Percentiles rank a stretch among this genome's conserved stretches.
phyloP scores from a whole-genome alignment of 2,888 invertebrate species.

The Gortyna flavago region DNA sequence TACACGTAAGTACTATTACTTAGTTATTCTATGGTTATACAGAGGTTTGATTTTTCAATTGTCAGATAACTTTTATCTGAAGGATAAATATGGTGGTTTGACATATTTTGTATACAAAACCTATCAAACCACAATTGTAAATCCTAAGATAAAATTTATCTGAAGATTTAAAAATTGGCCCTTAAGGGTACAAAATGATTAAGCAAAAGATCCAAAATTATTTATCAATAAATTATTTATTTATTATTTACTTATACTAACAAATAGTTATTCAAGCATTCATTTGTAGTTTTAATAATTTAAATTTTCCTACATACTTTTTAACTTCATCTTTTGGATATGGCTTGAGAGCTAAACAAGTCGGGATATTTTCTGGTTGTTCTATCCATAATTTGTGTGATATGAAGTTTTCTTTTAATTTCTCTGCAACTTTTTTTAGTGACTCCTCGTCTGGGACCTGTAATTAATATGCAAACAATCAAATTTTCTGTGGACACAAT shows the following conservation, averaged over 20 bases:
- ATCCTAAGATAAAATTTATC: not conserved
- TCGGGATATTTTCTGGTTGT: slow-evolving; percentile 98
- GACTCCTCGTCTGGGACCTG: slow-evolving; percentile 94
- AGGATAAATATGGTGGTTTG: not conserved
- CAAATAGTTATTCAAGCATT: slow-evolving; percentile 20
- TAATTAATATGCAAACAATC: slow-evolving; percentile 49
- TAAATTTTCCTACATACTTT: slow-evolving; percentile 95
- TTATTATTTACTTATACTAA: slow-evolving; percentile 37
- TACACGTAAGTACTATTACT: too few species aligned
- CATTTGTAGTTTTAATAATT: slow-evolving; percentile 91
- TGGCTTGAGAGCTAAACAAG: slow-evolving; percentile 98
- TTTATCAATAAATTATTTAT: slow-evolving; percentile 42
- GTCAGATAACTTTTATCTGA: not conserved
- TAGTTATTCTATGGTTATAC: too few species aligned
- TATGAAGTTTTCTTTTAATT: slow-evolving; percentile 93
- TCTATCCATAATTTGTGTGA: slow-evolving; percentile 98
- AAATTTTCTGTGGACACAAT: not conserved
- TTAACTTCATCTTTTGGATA: slow-evolving; percentile 96
- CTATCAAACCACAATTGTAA: not conserved
- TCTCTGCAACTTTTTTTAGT: slow-evolving; percentile 92
- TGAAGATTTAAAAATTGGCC: not conserved
- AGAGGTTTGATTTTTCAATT: not conserved
- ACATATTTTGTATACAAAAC: not conserved
- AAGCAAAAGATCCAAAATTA: not conserved
- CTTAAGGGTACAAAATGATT: not conserved